Base-by-base conservation (phyloP, 2,113 vertebrate species). In the Opisthocomus hoazin region DNA sequence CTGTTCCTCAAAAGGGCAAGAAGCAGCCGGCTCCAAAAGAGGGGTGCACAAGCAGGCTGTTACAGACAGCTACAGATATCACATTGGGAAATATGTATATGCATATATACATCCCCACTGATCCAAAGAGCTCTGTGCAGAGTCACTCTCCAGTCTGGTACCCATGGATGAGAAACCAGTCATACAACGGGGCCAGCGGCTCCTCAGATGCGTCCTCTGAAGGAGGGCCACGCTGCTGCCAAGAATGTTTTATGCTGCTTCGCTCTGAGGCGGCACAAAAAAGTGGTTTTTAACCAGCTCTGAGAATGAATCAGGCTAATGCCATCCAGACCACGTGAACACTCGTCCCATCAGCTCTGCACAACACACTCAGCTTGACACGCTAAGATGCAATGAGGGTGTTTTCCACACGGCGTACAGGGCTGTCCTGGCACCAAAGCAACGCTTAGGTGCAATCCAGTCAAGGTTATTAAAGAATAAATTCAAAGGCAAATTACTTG, bases 81-180 rank as follows among this genome's bases (percentile, higher is more conserved):
- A 10, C 6, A 1, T 0, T 11, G 16, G 16, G 43, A 16, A 51
- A 37, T 7, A 29, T 29, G 2, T 23, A 4, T 5, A 4, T 5
- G 6, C 12, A 15, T 43, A 8, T 18, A 26, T 7, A 19, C 12
- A 22, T 65, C 32, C 57, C 32, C 30, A 12, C 0, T 8, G 24
- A 43, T 18, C 41, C 53, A 39, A 13, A 56, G 41, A 36, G 50
- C 63, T 20, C n/a, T 34, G n/a, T 65, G 23, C 61, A 69, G 51
- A n/a, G 48, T 22, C 10, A 5, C 14, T 39, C 26, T 37, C 45
- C 63, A 30, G 12, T 8, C 22, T 26, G 30, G 8, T 8, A 34
- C 12, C 39, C 37, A 24, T 0, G 1, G n/a, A 30, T 29, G n/a
- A 79, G 54, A 57, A 41, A 53, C n/a, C 6, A 16, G 23, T 17